Conservation (phyloP, 2,797 vertebrate genomes). For the Sciurus vulgaris region DNA sequence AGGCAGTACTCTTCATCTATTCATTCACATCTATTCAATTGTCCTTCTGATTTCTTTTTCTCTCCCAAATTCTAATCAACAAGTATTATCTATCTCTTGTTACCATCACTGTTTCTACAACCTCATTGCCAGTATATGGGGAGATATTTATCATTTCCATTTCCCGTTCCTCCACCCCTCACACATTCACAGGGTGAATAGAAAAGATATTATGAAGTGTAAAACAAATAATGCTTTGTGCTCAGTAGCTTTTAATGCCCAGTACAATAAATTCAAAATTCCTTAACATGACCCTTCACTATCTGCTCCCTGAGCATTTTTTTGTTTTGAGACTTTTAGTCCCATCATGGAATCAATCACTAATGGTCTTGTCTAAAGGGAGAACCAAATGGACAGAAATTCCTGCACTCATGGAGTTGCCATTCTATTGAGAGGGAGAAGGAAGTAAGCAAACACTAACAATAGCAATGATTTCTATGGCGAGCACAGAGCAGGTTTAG, state of each 20-base stretch:
- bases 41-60: not conserved
- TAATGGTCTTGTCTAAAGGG: not conserved
- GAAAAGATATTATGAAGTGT: not conserved
- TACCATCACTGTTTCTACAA: not conserved
- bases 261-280: not conserved
- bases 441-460: not conserved
- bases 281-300: not conserved
- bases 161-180: rapidly evolving
- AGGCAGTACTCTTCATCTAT: not conserved
- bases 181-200: not conserved
- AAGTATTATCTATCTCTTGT: not conserved
- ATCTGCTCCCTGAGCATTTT: not conserved
- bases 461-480: not conserved
- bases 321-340: not conserved
- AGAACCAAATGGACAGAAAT: not conserved
- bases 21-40: not conserved
- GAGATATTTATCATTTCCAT: not conserved
- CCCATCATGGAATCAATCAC: not conserved
- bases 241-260: not conserved
- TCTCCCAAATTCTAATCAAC: not conserved
- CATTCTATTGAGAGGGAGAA: not conserved
- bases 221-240: not conserved
- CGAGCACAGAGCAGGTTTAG: not conserved
- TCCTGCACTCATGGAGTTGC: not conserved
- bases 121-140: not conserved